Conservation (phyloP, 2,888 invertebrate genomes). For the Scrobipalpa atriplicella region DNA sequence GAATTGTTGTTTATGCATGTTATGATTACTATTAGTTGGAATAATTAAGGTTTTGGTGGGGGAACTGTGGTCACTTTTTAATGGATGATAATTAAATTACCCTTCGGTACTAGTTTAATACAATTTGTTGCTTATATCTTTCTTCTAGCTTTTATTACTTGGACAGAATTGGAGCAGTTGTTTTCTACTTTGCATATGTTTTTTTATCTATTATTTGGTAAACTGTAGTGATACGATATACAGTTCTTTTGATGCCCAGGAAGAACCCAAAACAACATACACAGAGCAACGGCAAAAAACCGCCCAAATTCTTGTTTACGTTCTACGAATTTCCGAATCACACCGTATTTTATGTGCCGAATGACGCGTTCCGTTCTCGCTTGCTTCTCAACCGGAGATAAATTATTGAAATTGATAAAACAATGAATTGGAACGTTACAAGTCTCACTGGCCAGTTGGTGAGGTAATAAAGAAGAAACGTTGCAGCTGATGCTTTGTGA, state of each 20-base stretch:
- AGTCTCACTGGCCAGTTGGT: slow-evolving; percentile 64
- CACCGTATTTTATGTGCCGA: slow-evolving; percentile 62
- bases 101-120: no score
- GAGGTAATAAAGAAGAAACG: slow-evolving; percentile 75
- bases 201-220: not conserved
- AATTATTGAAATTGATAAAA: slow-evolving; percentile 82
- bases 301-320: slow-evolving; percentile 46
- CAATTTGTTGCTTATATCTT: no score
- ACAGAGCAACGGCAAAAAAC: not conserved
- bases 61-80: no score
- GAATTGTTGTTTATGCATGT: not conserved
- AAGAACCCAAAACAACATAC: slow-evolving; percentile 12
- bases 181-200: no score
- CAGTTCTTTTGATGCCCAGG: not conserved
- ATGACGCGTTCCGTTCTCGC: slow-evolving; percentile 71
- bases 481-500: slow-evolving; percentile 76
- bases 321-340: slow-evolving; percentile 61
- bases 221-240: not conserved
- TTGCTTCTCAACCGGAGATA: slow-evolving; percentile 54
- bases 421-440: slow-evolving; percentile 74
- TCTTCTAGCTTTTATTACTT: no score
- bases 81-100: no score
- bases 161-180: no score
- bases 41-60: no score
- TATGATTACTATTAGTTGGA: no score